Base-by-base conservation (phyloP, 1,140 invertebrate species). In the Drosophila nigrodunni region DNA sequence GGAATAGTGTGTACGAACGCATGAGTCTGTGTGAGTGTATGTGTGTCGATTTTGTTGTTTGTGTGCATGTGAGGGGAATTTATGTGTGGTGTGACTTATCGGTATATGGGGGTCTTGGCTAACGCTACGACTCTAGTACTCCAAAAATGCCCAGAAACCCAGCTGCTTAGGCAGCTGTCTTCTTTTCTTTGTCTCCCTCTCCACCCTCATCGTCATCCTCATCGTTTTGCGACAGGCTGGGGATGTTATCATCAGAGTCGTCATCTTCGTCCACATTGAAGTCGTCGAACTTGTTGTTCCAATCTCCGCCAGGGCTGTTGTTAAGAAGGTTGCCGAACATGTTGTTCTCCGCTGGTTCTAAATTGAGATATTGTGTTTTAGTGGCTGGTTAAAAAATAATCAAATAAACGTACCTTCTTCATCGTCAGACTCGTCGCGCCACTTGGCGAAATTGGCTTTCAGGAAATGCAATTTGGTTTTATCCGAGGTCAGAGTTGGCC, bases 361-460 rank as follows among this genome's bases (percentile, higher is more conserved):
- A 10, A 37, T 55, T 39, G 9, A 55, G 1, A 21, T 21, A 21
- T 21, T 21, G 2, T 54, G 4, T 41, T 2, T 9, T 43, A 13
- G 0, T 15, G 18, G 18, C 18, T 21, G 18, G 18, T 1, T 21
- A 21, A 21, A 21, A 21, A 21, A 21, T 21, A 2, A 21, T 21
- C 18, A 21, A 1, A 21, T 21, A 21, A 3, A 34, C 67, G 75
- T 21, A 90, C 91, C 91, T 50, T 92, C 89, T 55, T 92, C 91
- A 25, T 96, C 96, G 65, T 95, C 95, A 65, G 97, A 96, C 88
- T 99, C 98, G 94, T 99, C 98, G 92, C 96, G 96, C 98, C 98
- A 99, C 93, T 98, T 98, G 82, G 97, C 96, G 92, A 99, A 99
- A 92, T 99, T 98, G 76, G 98, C 96, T 93, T 98, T 99, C 60